phyloP scores from a whole-genome alignment of 2,113 vertebrate genomes.

The Vimba vimba region DNA sequence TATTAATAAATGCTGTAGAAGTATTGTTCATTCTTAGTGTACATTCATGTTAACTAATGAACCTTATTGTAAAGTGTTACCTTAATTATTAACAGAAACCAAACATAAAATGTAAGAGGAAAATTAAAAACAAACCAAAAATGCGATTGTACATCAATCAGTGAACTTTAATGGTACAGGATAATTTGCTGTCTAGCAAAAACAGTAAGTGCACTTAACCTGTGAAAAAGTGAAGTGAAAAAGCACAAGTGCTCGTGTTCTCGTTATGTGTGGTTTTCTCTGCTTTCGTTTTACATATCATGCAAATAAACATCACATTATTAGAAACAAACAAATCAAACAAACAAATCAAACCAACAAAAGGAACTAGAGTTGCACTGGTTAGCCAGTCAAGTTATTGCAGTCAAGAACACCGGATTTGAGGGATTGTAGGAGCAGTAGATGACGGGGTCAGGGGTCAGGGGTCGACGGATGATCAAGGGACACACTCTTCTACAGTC shows the following conservation, averaged over 20 bases:
- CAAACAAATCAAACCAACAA: constrained; percentile 53
- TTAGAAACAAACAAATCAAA: constrained; percentile 69
- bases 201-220: constrained; percentile 94
- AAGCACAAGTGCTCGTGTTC: constrained; percentile 59
- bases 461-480: not conserved
- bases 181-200: constrained; percentile 82
- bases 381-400: constrained; percentile 65
- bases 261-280: constrained; percentile 68
- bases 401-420: constrained; percentile 51
- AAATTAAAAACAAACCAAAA: constrained; percentile 83
- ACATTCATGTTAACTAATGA: too few species aligned
- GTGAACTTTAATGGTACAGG: constrained; percentile 85
- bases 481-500: not conserved
- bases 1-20: too few species aligned
- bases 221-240: constrained; percentile 58
- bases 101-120: constrained; percentile 63
- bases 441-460: constrained; percentile 38
- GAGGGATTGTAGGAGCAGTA: constrained; percentile 68
- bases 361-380: constrained; percentile 68
- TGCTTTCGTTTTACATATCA: constrained; percentile 76
- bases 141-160: constrained; percentile 88
- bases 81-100: constrained; percentile 79
- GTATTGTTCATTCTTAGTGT: too few species aligned
- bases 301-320: constrained; percentile 79
- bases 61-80: too few species aligned